Base-by-base conservation (phyloP, 2,888 invertebrate genomes). In the Tenthredo distinguenda region DNA sequence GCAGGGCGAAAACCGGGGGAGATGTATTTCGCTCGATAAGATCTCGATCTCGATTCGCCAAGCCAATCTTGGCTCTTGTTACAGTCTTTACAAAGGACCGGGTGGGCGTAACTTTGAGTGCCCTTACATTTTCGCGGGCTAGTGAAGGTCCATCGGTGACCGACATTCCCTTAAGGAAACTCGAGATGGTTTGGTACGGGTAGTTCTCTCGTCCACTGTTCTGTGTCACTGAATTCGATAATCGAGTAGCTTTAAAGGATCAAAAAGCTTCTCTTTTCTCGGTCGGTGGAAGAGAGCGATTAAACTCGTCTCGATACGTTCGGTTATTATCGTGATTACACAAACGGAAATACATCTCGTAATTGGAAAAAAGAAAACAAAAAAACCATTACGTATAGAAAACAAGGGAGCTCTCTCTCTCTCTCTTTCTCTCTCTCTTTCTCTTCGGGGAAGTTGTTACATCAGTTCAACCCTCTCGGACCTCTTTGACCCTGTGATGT, bases 11-110 rank as follows among this genome's bases (percentile, higher is more conserved):
- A 31, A 71, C 1, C 18, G 18, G 37, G 12, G 37, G 26, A 18
- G 18, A 6, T 34, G 5, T 58, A 55, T 79, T 79, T 62, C 79
- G 31, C 58, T 79, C 79, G 37, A 58, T 58, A 62, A 79, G 62
- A 58, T 58, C 55, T 55, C 55, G 58, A 58, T 55, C 37, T 34
- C 55, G 58, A 58, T 37, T 21, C 31, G 10, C 10, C 18, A 21
- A 40, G 76, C 50, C 50, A 77, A 77, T 77, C 76, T 2, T 34
- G 50, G 31, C 50, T 77, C 76, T 50, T 77, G 76, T 77, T 77
- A 55, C 50, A 77, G 50, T 31, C 47, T 31, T 77, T 21, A 47
- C 47, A 50, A 77, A 77, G 50, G 76, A 7, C 76, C 31, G 74
- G n/a, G 6, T 12, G 26, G 34, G 31, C 76, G 68, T 68, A 34